Conservation (phyloP, 2,113 vertebrate species). For the Carollia perspicillata region DNA sequence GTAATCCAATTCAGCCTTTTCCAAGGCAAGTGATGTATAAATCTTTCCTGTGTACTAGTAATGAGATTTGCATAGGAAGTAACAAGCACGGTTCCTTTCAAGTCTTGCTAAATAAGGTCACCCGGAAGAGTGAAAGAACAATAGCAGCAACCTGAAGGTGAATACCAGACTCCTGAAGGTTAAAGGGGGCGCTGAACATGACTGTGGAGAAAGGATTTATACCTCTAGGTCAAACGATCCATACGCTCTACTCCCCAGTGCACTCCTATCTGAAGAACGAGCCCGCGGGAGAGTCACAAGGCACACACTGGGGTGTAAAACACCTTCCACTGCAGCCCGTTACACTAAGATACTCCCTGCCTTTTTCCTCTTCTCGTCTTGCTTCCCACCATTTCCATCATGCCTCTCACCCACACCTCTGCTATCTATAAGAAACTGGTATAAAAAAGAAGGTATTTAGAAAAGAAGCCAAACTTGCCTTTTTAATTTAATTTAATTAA, state of each 20-base stretch:
- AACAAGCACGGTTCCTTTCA: not conserved
- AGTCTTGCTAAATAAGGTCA: not conserved
- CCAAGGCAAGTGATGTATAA: not conserved
- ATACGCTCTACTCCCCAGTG: not conserved
- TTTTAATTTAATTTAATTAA: not conserved
- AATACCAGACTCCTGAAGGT: not conserved
- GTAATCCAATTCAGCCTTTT: not conserved
- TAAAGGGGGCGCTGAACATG: not conserved
- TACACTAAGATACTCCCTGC: not conserved
- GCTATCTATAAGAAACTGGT: not conserved
- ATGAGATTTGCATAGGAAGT: not conserved
- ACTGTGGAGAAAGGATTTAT: not conserved
- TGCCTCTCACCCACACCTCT: rapidly evolving
- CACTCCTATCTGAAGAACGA: not conserved
- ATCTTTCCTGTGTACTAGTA: not conserved
- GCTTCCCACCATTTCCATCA: not conserved
- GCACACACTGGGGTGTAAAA: not conserved
- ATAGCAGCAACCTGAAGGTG: not conserved
- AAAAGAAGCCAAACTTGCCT: not conserved
- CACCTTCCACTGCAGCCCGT: not conserved
- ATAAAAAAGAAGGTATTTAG: not conserved
- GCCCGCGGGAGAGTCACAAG: not conserved
- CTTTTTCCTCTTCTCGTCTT: not conserved
- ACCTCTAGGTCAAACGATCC: not conserved
- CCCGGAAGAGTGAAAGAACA: not conserved